Base-by-base conservation (phyloP, 2,888 invertebrate species). In the Torymus aiolomorphi region DNA sequence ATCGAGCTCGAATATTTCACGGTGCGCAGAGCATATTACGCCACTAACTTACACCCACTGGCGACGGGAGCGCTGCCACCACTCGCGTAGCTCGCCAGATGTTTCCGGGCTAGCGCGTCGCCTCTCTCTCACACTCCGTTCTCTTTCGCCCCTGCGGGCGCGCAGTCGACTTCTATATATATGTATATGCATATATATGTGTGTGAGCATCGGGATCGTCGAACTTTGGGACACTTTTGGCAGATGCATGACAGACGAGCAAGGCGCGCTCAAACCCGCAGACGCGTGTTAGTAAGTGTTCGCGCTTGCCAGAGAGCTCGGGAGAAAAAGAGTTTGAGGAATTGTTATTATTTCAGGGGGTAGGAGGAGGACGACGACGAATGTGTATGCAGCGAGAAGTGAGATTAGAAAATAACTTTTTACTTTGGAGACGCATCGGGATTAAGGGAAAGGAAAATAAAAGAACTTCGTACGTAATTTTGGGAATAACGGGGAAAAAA, bases 1-100 rank as follows among this genome's bases (percentile, higher is more conserved):
- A 81, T 86, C 83, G 83, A 83, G 83, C 80, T 72, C 80, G 83
- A 84, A 86, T 86, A 86, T 86, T 86, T 86, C 85, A 85, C 82
- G 67, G 83, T 18, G 81, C 81, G 82, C 31, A 31, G 70, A 81
- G 79, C 84, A 86, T 86, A 86, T 87, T 87, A 86, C 85, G 77
- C 82, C 84, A 82, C 85, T 86, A 86, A 86, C 85, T 87, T 85
- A 87, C 84, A 83, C 42, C 18, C 63, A 31, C 31, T 31, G 31
- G 49, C 57, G 59, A 18, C 63, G 72, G 56, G 31, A 20, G 52
- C 49, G 71, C 70, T 11, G 57, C 18, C 57, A 65, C 65, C 57
- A 51, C 51, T 54, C 31, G 31, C 56, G 57, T 16, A 65, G 83
- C 83, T 77, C 82, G 82, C 84, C 86, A 86, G 84, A 86, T 84